Evolutionary conservation across 2,888 invertebrate species (phyloP), one percentile per base, ranked within the genome.

Genomic region (Horisme vitalbata): DNA sequence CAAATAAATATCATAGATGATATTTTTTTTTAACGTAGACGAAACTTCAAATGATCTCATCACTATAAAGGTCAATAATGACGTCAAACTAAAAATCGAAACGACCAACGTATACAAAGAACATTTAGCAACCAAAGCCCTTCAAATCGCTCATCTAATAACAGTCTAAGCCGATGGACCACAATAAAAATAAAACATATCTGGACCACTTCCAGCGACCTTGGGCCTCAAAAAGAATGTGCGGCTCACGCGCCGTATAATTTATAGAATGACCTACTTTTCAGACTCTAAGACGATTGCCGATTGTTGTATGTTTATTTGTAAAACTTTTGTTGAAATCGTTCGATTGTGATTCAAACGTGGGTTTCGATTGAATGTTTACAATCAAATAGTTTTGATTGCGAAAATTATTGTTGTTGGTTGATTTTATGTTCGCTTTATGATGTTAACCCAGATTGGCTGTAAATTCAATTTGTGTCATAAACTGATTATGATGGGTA

Each of bases 161-260:
- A 63, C 64, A 41, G 18, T 44, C 54, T 61, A 71, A 67, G 68
- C 61, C 61, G 57, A 65, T 66, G 46, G 58, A 59, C 47, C 52
- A 64, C 57, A 45, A 61, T 57, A 63, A 72, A 75, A 68, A 71
- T 68, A 68, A 67, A 74, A 67, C 65, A 65, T 73, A 75, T 75
- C 75, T 88, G 87, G 86, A 86, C 71, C 79, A 63, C 53, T 74
- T 87, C 85, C 87, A 89, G 79, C 83, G 85, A 84, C 88, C 88
- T 88, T 89, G 88, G 71, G 72, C 79, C 69, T 65, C 71, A 70
- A 69, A 71, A 71, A 73, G 68, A 76, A 77, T 75, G 72, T 65
- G 71, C 71, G 73, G 67, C 79, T 77, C 79, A 74, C 75, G 75
- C 75, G 65, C 68, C 63, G 73, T 57, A 62, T 73, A 78, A 77